Base-by-base conservation (phyloP, 2,888 invertebrate species). In the Acronicta psi region DNA sequence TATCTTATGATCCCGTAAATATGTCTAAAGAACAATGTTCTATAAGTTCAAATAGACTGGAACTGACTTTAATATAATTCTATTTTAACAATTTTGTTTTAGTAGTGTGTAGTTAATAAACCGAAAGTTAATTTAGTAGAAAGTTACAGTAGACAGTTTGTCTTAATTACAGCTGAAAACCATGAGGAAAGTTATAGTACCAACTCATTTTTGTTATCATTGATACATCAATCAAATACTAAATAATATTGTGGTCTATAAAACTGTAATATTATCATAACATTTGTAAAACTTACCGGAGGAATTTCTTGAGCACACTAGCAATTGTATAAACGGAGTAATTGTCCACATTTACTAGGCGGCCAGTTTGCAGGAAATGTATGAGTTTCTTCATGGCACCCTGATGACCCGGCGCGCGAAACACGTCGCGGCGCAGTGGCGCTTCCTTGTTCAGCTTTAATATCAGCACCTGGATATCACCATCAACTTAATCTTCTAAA, bases 301-400 rank as follows among this genome's bases (percentile, higher is more conserved):
- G 95, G 94, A 99, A 99, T 94, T 99, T 99, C 95, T 99, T 99
- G 68, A 99, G 95, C 62, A 99, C 99, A 91, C 99, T 99, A 59
- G 99, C 99, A 83, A 99, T 98, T 23, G 99, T 99, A 92, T 99
- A 99, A 66, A 99, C 98, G 68, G 98, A 98, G 90, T 98, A 99
- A 89, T 98, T 98, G 87, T 98, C 98, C 84, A 98, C 98, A 91
- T 98, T 98, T 59, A 98, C 98, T 74, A 98, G 94, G 51, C 98
- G 95, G 38, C 98, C 98, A 61, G 97, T 97, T 91, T 98, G 98
- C 73, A 98, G 95, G 88, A 98, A 98, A 85, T 98, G 98, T 79
- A 98, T 97, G 37, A 98, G 95, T 87, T 98, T 98, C 89, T 98
- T 98, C 98, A 98, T 98, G 72, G 98, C 98, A 17, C 97, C 98